A percentile compares a stretch with the other conserved stretches of the same genome.
These are phyloP conservation scores for Zaprionus davidi DNA, from an alignment of 1,140 invertebrate species.

Conservation along the genomic window DNA sequence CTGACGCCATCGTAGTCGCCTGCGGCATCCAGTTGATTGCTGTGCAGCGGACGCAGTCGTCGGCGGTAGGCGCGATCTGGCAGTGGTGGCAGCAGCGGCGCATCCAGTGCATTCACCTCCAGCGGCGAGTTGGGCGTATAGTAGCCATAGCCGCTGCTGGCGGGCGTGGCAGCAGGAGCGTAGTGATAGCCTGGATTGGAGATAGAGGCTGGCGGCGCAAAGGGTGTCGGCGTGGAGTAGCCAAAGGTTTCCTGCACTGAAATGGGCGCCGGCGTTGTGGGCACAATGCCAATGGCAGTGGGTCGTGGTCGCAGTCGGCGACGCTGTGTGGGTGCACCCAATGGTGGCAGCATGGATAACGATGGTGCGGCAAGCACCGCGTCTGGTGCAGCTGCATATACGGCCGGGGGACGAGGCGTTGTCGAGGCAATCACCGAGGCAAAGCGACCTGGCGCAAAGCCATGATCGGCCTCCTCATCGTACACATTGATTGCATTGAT, in stretches of 20 bases:
- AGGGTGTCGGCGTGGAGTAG: slow-evolving; percentile 68
- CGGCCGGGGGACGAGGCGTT: slow-evolving; percentile 68
- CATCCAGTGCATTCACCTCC: slow-evolving; percentile 70
- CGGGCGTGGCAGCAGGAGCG: slow-evolving; percentile 37
- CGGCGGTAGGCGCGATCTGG: slow-evolving; percentile 55
- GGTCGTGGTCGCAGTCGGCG: slow-evolving; percentile 69
- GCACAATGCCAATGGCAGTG: slow-evolving; percentile 52
- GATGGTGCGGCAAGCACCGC: slow-evolving; percentile 70
- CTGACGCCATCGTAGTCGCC: slow-evolving; percentile 90
- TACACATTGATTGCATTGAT: slow-evolving; percentile 75
- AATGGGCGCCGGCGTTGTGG: slow-evolving; percentile 66
- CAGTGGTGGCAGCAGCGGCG: slow-evolving; percentile 64
- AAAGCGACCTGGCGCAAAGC: slow-evolving; percentile 57
- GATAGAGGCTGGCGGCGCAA: slow-evolving; percentile 38
- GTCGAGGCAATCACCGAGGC: slow-evolving; percentile 73
- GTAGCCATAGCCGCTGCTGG: slow-evolving; percentile 45
- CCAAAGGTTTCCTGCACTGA: slow-evolving; percentile 39
- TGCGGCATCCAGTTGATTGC: slow-evolving; percentile 72
- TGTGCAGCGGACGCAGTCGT: slow-evolving; percentile 63
- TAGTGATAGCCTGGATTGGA: slow-evolving; percentile 60
- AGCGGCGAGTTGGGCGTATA: slow-evolving; percentile 59
- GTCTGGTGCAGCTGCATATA: slow-evolving; percentile 72
- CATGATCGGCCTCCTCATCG: slow-evolving; percentile 71
- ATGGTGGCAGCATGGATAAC: slow-evolving; percentile 71
- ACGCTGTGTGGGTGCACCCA: slow-evolving; percentile 21